Base-by-base conservation (phyloP, 2,797 vertebrate genomes). In the Anguilla anguilla region DNA sequence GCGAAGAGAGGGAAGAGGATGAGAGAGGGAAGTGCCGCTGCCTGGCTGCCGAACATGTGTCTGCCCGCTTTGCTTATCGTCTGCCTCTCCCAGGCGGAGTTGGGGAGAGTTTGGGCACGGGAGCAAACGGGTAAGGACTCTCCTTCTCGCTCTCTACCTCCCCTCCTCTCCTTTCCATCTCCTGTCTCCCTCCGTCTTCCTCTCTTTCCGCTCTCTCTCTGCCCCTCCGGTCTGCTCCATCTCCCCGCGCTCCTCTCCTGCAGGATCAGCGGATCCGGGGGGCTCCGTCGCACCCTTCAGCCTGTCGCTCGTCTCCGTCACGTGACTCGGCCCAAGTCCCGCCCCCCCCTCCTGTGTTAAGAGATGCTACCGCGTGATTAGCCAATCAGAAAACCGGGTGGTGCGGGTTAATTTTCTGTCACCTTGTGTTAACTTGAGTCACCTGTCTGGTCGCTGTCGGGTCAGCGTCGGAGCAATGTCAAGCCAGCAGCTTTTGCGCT, bases 31-130 rank as follows among this genome's bases (percentile, higher is more conserved):
- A 35, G 85, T 35, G 69, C 46, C 46, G 55, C 43, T 46, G 61
- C 39, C 77, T 57, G 77, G 61, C 39, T 77, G 79, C 55, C 91
- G 94, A 95, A 95, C 93, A 96, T 96, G 96, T 94, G 94, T 93
- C 92, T 96, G 86, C 96, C 93, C 90, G 93, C 94, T 84, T 91
- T 96, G 91, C 93, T 97, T 93, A 93, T 97, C 89, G 94, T 97
- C 93, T 96, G 94, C 93, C 95, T 97, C 88, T 95, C 94, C 91
- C 96, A 95, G 94, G 95, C 94, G 90, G 95, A 96, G 92, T 91
- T 96, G 90, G 94, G 94, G 84, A 95, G 93, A 91, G 93, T 94
- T 88, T 96, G 95, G 95, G 94, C 94, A 91, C 94, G 92, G 31
- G 92, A 93, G 88, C 91, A 90, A 49, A 91, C 93, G 96, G 96